A percentile compares a stretch with the other conserved stretches of the same genome.
Evolutionary conservation across 1,140 invertebrate genomes (phyloP).

Genomic region (Metopolophium dirhodum): DNA sequence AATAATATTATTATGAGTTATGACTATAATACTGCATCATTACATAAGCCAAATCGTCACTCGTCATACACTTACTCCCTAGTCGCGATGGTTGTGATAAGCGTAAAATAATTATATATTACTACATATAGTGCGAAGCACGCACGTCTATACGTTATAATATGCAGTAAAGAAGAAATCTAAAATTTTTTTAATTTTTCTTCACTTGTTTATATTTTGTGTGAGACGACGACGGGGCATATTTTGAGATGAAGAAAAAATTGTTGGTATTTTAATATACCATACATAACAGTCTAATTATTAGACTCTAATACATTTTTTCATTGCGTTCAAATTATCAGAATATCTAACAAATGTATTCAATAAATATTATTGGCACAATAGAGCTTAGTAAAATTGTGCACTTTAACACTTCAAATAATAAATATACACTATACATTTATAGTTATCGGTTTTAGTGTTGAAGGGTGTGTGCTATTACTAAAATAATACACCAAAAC

Average conservation of each 20-base stretch:
- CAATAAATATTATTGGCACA: neutral
- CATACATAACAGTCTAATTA: neutral
- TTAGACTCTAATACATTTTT: no score
- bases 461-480: neutral
- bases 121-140: neutral
- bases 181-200: neutral
- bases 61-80: neutral
- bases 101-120: neutral
- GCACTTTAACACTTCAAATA: neutral
- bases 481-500: constrained; percentile 8
- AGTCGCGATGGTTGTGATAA: neutral
- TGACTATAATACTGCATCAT: neutral
- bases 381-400: neutral
- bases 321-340: neutral
- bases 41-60: neutral
- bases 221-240: neutral
- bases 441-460: neutral
- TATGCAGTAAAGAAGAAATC: neutral
- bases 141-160: neutral
- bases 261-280: neutral
- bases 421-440: neutral
- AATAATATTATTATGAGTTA: neutral
- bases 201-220: neutral
- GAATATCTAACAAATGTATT: neutral
- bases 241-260: neutral